Evolutionary conservation across 2,797 vertebrate species (phyloP), one percentile per base, ranked within the genome.

Genomic region (Scolopax rusticola): DNA sequence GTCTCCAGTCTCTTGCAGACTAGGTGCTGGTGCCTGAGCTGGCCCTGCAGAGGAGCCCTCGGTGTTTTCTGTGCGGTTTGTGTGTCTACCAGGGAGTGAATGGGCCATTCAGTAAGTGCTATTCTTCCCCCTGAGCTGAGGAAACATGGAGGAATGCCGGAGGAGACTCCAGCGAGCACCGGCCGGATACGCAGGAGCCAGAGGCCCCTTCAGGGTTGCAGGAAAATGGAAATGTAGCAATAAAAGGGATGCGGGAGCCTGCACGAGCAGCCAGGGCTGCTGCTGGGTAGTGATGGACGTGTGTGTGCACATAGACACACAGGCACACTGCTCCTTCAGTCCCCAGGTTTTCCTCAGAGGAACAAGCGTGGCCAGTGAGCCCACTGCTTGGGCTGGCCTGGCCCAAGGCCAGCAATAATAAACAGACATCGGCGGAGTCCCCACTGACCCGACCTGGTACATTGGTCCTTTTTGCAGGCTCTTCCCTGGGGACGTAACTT

Each of bases 171-270:
- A 41, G 38, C 0, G 6, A 83, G 14, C 9, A 63, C 89, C 1
- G 6, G 57, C 10, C 3, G 19, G 80, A 77, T 57, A 56, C 1
- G 2, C 41, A 56, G 77, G 59, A 94, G 77, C n/a, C 50, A 43
- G 95, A 71, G 89, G 89, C 89, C 64, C 51, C 21, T 64, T 93
- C 61, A 30, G 77, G 92, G 84, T 53, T 77, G 53, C 23, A 64
- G 57, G 56, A 40, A 90, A 71, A 70, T 19, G 60, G 70, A 74
- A 84, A 71, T 74, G 57, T 41, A 74, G 88, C 68, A 93, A 71
- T 74, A 48, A 69, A 88, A 84, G 43, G 6, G 54, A 36, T 43
- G 60, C 1, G 0, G 33, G 36, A 95, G 40, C 40, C 63, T 82
- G 54, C 60, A 12, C 6, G 15, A 51, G 40, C 38, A 74, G 77